phyloP scores from a whole-genome alignment of 1,140 invertebrate species.

The Micrasema minimum region DNA sequence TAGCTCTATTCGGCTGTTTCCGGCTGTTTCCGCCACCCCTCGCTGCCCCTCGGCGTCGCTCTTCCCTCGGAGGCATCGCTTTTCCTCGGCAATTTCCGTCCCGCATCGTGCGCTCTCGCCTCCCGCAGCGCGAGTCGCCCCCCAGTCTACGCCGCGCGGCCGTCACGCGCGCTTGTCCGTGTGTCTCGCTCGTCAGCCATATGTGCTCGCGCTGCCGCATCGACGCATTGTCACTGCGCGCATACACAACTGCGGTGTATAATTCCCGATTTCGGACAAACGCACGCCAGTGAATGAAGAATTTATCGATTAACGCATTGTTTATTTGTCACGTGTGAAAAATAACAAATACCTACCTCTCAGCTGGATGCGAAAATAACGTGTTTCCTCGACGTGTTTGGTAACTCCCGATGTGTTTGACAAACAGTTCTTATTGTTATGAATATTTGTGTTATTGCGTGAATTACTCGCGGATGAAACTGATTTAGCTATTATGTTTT shows the following conservation, averaged over 20 bases:
- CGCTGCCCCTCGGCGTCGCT: not conserved
- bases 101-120: conserved; percentile 21
- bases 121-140: conserved; percentile 37
- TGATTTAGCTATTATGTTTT: conserved; percentile 7
- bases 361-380: conserved; percentile 2
- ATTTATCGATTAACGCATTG: conserved; percentile 10
- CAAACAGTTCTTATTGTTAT: conserved; percentile 17
- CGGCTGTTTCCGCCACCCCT: conserved; percentile 1
- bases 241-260: conserved; percentile 36
- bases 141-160: conserved; percentile 47
- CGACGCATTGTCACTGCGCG: conserved; percentile 33
- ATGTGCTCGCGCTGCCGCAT: conserved; percentile 27
- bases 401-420: conserved; percentile 21
- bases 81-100: conserved; percentile 12
- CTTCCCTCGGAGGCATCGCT: conserved; percentile 11
- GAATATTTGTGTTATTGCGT: not conserved
- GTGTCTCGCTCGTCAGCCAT: not conserved
- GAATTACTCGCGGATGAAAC: not conserved
- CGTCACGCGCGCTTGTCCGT: conserved; percentile 13
- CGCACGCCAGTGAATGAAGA: conserved; percentile 7
- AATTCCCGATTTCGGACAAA: not conserved
- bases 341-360: not conserved
- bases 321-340: conserved; percentile 20
- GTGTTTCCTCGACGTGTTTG: conserved; percentile 2
- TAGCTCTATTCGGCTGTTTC: not conserved